Conservation (phyloP, 2,797 vertebrate genomes). For the Rhinogobio ventralis region DNA sequence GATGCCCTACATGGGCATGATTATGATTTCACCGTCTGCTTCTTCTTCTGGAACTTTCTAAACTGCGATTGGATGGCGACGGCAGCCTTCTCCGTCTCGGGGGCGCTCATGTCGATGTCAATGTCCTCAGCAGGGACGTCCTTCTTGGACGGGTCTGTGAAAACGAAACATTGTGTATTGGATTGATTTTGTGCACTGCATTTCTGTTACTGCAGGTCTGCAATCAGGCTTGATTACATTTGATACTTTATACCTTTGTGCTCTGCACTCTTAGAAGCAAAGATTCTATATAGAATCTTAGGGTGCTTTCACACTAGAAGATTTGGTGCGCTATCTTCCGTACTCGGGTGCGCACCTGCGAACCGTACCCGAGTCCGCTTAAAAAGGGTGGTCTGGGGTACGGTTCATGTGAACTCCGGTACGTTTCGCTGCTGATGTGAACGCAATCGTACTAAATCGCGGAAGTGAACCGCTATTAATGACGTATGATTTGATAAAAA, state of each 20-base stretch:
- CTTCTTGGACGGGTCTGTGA: conserved; percentile 86
- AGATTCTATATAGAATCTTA: background rate
- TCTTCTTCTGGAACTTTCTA: conserved; percentile 99
- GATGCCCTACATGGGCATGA: conserved; percentile 56
- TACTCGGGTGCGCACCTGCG: no score
- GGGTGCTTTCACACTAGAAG: no score
- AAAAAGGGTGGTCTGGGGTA: no score
- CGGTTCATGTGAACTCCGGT: no score
- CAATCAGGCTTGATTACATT: background rate
- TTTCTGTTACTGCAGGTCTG: background rate
- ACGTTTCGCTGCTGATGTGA: no score
- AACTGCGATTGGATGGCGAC: conserved; percentile 98
- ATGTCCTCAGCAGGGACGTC: conserved; percentile 90
- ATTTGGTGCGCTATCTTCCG: no score
- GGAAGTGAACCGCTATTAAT: no score
- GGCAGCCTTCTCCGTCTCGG: conserved; percentile 94
- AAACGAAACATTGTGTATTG: conserved; percentile 8
- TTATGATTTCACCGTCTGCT: conserved; percentile 88
- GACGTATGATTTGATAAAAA: no score
- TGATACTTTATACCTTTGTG: background rate
- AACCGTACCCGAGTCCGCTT: no score
- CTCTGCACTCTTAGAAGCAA: no score
- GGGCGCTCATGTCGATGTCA: conserved; percentile 96
- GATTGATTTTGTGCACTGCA: background rate
- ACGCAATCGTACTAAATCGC: no score